Base-by-base conservation (phyloP, 2,888 invertebrate species). In the Agrotis exclamationis region DNA sequence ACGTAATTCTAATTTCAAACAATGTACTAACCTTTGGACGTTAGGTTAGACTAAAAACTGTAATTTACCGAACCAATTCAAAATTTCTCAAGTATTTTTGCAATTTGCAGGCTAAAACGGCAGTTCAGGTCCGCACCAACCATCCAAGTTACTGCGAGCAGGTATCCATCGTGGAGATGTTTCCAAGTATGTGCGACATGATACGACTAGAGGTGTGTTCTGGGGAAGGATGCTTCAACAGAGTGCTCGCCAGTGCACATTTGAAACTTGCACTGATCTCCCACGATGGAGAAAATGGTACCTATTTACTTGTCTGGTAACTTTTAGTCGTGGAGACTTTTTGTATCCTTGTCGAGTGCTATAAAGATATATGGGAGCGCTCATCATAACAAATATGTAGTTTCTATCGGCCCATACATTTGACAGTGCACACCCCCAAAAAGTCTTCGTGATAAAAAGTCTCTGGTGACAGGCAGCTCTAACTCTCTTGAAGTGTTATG, bases 111-210 rank as follows among this genome's bases (percentile, higher is more conserved):
- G 97, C 96, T 0, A 97, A 97, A 89, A 98, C 98, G 0, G 96
- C 97, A 47, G 94, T 97, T 9, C 96, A 96, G 81, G 97, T 96
- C 82, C 96, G 96, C n/a, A 97, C 96, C 1, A 95, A 94, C 68
- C 95, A 96, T 48, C 98, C 98, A 0, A 94, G 95, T 22, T 99
- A 98, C 97, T 97, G 98, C 87, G 98, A 99, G 90, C 97, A 97
- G 89, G 95, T 99, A 28, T 97, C 97, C 1, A 97, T 99, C 87
- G 97, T 97, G 2, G 98, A 98, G 92, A 97, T 98, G 94, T 99
- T 98, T 91, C 99, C 99, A 0, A 98, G 98, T 1, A 92, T 98
- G 59, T 97, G 97, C 79, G 97, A 98, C 83, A 95, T 97, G 0
- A 96, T 99, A 51, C 96, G 97, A 74, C 95, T 99, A 3, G 97